Base-by-base conservation (phyloP, 30 jellyfish, hydroid and myxozoan genomes). In the Calvadosia cruxmelitensis region DNA sequence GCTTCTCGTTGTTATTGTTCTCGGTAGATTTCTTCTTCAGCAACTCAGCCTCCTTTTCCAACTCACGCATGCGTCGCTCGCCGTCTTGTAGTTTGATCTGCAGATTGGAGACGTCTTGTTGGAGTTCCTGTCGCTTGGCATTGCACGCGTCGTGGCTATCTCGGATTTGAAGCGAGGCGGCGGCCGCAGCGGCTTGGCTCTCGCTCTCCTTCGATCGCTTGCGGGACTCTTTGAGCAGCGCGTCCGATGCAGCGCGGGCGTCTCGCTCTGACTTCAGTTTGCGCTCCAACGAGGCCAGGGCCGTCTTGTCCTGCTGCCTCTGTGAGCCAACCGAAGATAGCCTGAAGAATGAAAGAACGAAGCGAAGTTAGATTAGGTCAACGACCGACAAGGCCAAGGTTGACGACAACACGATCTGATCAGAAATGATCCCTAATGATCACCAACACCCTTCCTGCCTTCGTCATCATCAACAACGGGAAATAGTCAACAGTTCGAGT, bases 61-160 rank as follows among this genome's bases (percentile, higher is more conserved):
- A 64, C 32, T 78, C 93, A 27, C 73, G 52, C 26, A 82, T 64
- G 48, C 66, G 65, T 53, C 53, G 63, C 57, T 78, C 89, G 52
- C 52, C 67, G 27, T 78, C 95, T 29, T 82, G 49, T 26, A 82
- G 12, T 27, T 73, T 78, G 34, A 69, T 77, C 35, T 91, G 93
- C 84, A 82, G 63, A 7, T 71, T 66, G 32, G 49, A 76, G 28
- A 91, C 52, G 30, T 91, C 95, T 51, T 82, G 77, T 51, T 91
- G 95, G n/a, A 91, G 78, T 23, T 91, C 99, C 34, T 91, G 95
- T 31, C 94, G 94, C 66, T 75, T 76, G 23, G 95, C 76, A 33
- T 49, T 77, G 64, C 99, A 91, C 3, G 92, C 71, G 72, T 91
- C 95, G 69, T 91, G 99, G 64, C 68, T 82, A 3, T 82, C 99